Base-by-base conservation (phyloP, 2,888 invertebrate genomes). In the Hyalella azteca region DNA sequence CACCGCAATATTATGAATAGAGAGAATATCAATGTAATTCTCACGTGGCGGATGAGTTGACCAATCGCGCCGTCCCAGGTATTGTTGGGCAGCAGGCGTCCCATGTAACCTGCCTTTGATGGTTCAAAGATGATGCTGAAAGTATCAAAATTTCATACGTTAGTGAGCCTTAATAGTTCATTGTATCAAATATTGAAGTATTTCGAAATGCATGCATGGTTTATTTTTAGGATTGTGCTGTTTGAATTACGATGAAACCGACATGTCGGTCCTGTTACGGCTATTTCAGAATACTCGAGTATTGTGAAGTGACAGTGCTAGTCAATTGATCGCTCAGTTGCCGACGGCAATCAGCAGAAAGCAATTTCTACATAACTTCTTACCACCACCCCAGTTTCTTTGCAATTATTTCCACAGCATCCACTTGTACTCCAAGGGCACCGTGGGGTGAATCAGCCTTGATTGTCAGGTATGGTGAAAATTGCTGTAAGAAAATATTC, bases 1-100 rank as follows among this genome's bases (percentile, higher is more conserved):
- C n/a, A n/a, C n/a, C n/a, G n/a, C n/a, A n/a, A n/a, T n/a, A n/a
- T n/a, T n/a, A n/a, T n/a, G n/a, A n/a, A n/a, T n/a, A n/a, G n/a
- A n/a, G n/a, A n/a, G n/a, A n/a, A n/a, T n/a, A n/a, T n/a, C n/a
- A n/a, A n/a, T n/a, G n/a, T n/a, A n/a, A n/a, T n/a, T n/a, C 66
- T 66, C n/a, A 66, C 66, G 36, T 29, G 36, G n/a, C 66, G 32
- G 13, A 29, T 15, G 1, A 15, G 7, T 19, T 66, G 29, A 15
- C 66, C 66, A 36, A 66, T 66, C 19, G 66, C 66, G 15, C 66
- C 66, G 7, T 32, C 36, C 66, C 66, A 66, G 15, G 66, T 29
- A 19, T 36, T 36, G 39, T 66, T 66, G 19, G 66, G 66, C 3
- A 3, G 66, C 39, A 22, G 66, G 2, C 0, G 36, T 36, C 66